Evolutionary conservation across 2,888 invertebrate genomes (phyloP), one percentile per base, ranked within the genome.

Genomic region (Odontomyia ornata): DNA sequence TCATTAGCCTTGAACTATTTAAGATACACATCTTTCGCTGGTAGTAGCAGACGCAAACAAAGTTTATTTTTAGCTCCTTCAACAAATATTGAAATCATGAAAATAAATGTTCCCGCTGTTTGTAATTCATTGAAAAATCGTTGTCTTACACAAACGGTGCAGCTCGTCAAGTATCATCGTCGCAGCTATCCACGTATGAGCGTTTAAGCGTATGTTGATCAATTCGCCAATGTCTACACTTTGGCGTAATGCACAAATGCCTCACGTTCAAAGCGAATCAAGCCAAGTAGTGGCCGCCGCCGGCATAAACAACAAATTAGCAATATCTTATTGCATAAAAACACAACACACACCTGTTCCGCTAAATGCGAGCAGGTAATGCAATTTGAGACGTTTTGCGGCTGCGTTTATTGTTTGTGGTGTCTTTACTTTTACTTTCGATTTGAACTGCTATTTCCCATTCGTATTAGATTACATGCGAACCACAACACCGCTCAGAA

Each of bases 371-470:
- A 25, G 62, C 27, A 65, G 27, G 65, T 43, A 36, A 27, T 27
- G 65, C 65, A 65, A 65, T 36, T 11, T 65, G 65, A 65, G 36
- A 65, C 36, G n/a, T 27, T 28, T 65, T n/a, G 25, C 27, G 36
- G 36, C 36, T 36, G 9, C 36, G 56, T 56, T 69, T 11, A 18
- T 43, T 36, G n/a, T 60, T 25, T 25, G 60, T 36, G 11, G n/a
- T 60, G 73, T 57, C 71, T 52, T 25, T 25, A 71, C 73, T 73
- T 73, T 73, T 73, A 73, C 73, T 73, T 73, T 73, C 60, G 25
- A 72, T 56, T 56, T 13, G 57, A 28, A 28, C 9, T 46, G 46
- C 1, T 1, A 25, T 18, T 73, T 57, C 57, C 60, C 30, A 57
- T 57, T 60, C 9, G 36, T 56, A 73, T 73, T n/a, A 15, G 36